A percentile compares a stretch with the other conserved stretches of the same genome.
Conservation (phyloP, 2,888 invertebrate genomes). For the Drosophila prolongata region DNA sequence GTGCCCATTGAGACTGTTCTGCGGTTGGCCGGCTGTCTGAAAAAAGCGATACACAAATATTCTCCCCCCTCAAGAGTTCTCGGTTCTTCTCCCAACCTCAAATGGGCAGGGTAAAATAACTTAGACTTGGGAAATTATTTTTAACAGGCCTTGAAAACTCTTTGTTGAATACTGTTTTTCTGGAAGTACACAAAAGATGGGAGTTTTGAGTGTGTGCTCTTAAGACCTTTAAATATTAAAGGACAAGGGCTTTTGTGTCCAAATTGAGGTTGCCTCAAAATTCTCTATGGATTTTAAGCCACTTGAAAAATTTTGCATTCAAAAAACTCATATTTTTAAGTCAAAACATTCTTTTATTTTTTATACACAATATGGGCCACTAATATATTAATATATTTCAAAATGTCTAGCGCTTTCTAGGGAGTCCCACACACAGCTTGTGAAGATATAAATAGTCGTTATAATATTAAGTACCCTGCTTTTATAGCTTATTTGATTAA, state of each 20-base stretch:
- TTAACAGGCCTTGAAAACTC: not conserved
- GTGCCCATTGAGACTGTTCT: constrained; percentile 47
- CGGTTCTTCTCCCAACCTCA: not conserved
- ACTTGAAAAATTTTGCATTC: too few species aligned
- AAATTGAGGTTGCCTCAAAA: too few species aligned
- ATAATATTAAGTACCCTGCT: not conserved
- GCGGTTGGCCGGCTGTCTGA: constrained; percentile 29
- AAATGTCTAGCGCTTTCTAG: too few species aligned
- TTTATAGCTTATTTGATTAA: constrained; percentile 27
- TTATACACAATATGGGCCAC: too few species aligned
- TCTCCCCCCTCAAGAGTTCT: constrained; percentile 9
- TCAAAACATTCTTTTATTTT: not conserved
- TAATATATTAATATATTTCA: too few species aligned
- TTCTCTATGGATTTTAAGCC: too few species aligned
- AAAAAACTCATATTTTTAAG: not conserved
- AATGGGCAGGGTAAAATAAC: not conserved
- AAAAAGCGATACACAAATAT: constrained; percentile 18
- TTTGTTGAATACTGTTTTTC: not conserved
- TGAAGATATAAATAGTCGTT: not conserved
- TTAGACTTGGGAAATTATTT: not conserved
- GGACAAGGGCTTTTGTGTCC: too few species aligned
- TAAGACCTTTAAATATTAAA: not conserved
- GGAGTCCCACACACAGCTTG: too few species aligned
- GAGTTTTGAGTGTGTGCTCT: not conserved
- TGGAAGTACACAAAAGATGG: not conserved